Evolutionary conservation across 2,797 vertebrate genomes (phyloP).

Genomic region (Amblyopsis hoosieri): DNA sequence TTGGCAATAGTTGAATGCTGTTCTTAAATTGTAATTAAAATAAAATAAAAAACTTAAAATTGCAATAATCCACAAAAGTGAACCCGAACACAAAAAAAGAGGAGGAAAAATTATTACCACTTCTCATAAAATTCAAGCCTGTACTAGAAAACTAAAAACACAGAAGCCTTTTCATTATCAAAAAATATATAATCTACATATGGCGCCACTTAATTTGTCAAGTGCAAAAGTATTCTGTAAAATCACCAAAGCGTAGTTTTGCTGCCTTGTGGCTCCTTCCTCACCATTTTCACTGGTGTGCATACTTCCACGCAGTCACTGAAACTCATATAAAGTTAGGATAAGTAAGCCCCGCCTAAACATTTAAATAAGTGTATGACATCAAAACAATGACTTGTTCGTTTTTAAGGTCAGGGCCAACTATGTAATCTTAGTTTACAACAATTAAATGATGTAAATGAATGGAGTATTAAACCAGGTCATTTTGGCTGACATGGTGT

Average conservation of each 20-base stretch:
- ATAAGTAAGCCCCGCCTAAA: slow-evolving; percentile 7
- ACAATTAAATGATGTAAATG: neutral
- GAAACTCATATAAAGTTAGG: slow-evolving; percentile 21
- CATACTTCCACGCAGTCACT: slow-evolving; percentile 12
- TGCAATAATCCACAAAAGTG: too few relatives aligned
- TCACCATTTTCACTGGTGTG: slow-evolving; percentile 9
- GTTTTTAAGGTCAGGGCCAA: neutral
- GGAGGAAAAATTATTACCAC: slow-evolving; percentile 25
- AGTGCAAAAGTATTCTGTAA: slow-evolving; percentile 50
- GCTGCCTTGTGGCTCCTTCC: slow-evolving; percentile 9
- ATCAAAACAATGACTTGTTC: neutral
- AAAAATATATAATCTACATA: slow-evolving; percentile 20
- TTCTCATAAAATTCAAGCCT: slow-evolving; percentile 21
- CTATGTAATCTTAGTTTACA: too few relatives aligned
- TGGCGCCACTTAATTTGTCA: slow-evolving; percentile 12
- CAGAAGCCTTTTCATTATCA: slow-evolving; percentile 6
- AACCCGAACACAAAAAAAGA: too few relatives aligned
- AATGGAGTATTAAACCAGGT: slow-evolving; percentile 21
- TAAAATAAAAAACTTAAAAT: neutral
- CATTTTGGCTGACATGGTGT: slow-evolving; percentile 28
- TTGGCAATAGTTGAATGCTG: neutral
- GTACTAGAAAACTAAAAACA: slow-evolving; percentile 34
- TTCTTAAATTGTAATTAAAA: too few relatives aligned
- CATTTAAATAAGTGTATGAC: slow-evolving; percentile 19
- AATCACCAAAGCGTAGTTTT: slow-evolving; percentile 1